Evolutionary conservation across 2,888 invertebrate genomes (phyloP).

Genomic region (Sarcophaga subvicina): DNA sequence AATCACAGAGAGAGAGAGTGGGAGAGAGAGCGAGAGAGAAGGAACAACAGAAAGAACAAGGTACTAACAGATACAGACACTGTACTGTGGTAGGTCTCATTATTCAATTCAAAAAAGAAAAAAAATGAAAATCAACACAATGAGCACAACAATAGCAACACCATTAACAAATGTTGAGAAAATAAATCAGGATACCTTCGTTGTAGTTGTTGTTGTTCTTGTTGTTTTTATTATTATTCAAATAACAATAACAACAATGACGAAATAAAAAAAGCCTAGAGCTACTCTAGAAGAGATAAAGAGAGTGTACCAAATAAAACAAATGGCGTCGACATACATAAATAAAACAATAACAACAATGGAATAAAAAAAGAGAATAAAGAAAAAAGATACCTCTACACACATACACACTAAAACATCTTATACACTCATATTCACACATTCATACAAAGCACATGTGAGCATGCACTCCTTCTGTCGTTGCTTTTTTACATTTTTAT

Average conservation of each 20-base stretch:
- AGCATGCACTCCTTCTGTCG: background rate
- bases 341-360: slow-evolving; percentile 25
- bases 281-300: slow-evolving; percentile 57
- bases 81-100: slow-evolving; percentile 7
- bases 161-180: slow-evolving; percentile 6
- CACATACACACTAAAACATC: slow-evolving; percentile 8
- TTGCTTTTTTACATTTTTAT: background rate
- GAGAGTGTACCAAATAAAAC: slow-evolving; percentile 56
- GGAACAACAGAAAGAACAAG: slow-evolving; percentile 14
- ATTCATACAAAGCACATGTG: background rate
- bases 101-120: slow-evolving; percentile 8
- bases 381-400: background rate
- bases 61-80: slow-evolving; percentile 58
- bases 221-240: background rate
- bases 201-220: background rate
- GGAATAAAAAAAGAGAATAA: background rate
- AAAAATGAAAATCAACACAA: slow-evolving; percentile 25
- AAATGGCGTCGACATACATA: slow-evolving; percentile 63
- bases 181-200: slow-evolving; percentile 60
- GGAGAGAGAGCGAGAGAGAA: background rate
- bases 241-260: slow-evolving; percentile 8
- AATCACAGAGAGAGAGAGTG: background rate
- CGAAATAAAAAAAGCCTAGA: slow-evolving; percentile 50
- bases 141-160: slow-evolving; percentile 34
- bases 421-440: background rate